Base-by-base conservation (phyloP, 2,888 invertebrate species). In the Aporophyla nigra region DNA sequence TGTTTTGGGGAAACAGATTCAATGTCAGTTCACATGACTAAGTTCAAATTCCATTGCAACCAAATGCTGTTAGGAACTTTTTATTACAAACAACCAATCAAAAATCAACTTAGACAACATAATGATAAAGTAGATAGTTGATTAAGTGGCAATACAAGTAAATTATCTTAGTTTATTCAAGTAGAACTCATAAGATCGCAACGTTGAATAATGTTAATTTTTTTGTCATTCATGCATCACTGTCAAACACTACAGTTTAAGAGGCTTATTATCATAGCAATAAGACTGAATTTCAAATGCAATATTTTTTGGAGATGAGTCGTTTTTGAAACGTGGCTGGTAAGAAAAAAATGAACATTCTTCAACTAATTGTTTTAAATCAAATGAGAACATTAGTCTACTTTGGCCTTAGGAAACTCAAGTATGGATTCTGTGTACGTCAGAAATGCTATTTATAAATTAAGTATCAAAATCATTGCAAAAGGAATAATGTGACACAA, bases 381-480 rank as follows among this genome's bases (percentile, higher is more conserved):
- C 54, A 61, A 80, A 70, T 72, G 63, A 81, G 85, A 63, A 68
- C 27, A 74, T 33, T 16, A 59, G 16, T 49, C 67, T 67, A 76
- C 81, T 76, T 83, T 83, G 85, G 76, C 62, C 68, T 53, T 33
- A 65, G 59, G 56, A 59, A 76, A 76, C 63, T 68, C 53, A 59
- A 65, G 16, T 33, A 68, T 62, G 78, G 46, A 61, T n/a, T n/a
- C 40, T 59, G 49, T 49, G 49, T 74, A 54, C 10, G 21, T 59
- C 43, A 62, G 21, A 33, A 24, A 43, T 40, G 33, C 53, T 71
- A 27, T 24, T 43, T 51, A 62, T 40, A 54, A 56, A 61, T 19
- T 4, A 70, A 54, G 10, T 80, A 80, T 71, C 12, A 71, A 77
- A 80, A 56, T 63, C 14, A 51, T n/a, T 19, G 33, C 12, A 6